A percentile compares a stretch with the other conserved stretches of the same genome.
Conservation (phyloP, 2,113 vertebrate species). For the Australoheros scitulus region DNA sequence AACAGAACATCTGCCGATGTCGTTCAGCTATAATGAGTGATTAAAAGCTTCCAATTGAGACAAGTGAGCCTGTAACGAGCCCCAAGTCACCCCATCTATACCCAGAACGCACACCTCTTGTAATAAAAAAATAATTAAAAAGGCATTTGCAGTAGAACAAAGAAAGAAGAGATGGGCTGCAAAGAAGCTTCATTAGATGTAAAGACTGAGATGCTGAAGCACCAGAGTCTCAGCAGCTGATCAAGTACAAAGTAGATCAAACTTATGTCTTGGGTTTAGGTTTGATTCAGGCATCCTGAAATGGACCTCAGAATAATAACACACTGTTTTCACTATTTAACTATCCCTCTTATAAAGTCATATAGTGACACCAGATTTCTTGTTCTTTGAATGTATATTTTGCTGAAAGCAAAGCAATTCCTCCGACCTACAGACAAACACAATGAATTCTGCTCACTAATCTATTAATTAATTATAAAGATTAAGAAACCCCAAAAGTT, state of each 20-base stretch:
- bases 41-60: constrained; percentile 60
- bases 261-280: background rate
- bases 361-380: background rate
- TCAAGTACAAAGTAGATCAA: background rate
- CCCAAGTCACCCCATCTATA: background rate
- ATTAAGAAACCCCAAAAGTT: background rate
- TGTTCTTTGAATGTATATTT: background rate
- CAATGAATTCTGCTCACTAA: too few species aligned
- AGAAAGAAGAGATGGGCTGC: background rate
- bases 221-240: background rate
- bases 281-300: background rate
- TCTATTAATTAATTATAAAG: background rate
- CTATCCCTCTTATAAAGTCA: background rate
- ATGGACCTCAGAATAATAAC: background rate
- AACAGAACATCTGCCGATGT: constrained; percentile 52
- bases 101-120: constrained; percentile 7
- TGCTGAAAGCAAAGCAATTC: background rate
- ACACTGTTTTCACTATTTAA: background rate
- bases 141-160: background rate
- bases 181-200: background rate
- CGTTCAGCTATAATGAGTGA: constrained; percentile 49
- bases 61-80: constrained; percentile 36
- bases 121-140: background rate
- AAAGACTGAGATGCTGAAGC: background rate
- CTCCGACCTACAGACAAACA: background rate